A percentile compares a stretch with the other conserved stretches of the same genome.
phyloP scores from a whole-genome alignment of 37 sponge, comb jelly and placozoan species.

The Lycopodina hypogea region DNA sequence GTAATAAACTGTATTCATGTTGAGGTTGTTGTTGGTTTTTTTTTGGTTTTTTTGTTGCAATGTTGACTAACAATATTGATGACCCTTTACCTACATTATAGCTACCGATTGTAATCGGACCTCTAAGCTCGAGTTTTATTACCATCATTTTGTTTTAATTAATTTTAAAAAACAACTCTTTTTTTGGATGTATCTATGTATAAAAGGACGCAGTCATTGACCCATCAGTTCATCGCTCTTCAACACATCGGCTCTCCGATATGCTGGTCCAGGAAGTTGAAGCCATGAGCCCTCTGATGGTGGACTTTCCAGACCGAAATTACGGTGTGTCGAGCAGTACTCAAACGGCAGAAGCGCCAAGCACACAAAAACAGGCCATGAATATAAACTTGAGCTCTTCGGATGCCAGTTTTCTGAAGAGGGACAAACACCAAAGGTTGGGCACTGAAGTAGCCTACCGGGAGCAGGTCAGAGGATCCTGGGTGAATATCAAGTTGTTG shows the following conservation, averaged over 20 bases:
- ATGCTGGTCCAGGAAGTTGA: conserved; percentile 12
- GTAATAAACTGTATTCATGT: no score
- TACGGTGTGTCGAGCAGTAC: background rate
- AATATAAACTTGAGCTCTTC: background rate
- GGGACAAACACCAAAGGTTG: background rate
- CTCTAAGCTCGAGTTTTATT: no score
- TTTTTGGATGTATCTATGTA: no score
- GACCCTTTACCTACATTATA: no score
- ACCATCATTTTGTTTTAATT: no score
- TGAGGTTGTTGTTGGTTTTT: no score
- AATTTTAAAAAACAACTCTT: no score
- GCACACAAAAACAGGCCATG: background rate
- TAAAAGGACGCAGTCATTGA: no score
- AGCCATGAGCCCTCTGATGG: conserved; percentile 21
- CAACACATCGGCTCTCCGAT: conserved; percentile 16
- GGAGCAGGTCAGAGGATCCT: conserved; percentile 15
- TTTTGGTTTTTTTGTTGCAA: no score
- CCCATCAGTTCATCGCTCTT: no score
- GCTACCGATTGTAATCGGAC: no score
- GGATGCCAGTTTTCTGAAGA: background rate
- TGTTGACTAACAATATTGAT: no score
- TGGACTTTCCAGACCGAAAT: conserved; percentile 3
- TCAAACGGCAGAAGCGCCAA: background rate
- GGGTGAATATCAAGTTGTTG: conserved; percentile 22
- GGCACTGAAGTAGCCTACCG: background rate